These are phyloP conservation scores for Manis crassicaudata DNA, from an alignment of 2,797 vertebrate genomes.

Conservation along the genomic window DNA sequence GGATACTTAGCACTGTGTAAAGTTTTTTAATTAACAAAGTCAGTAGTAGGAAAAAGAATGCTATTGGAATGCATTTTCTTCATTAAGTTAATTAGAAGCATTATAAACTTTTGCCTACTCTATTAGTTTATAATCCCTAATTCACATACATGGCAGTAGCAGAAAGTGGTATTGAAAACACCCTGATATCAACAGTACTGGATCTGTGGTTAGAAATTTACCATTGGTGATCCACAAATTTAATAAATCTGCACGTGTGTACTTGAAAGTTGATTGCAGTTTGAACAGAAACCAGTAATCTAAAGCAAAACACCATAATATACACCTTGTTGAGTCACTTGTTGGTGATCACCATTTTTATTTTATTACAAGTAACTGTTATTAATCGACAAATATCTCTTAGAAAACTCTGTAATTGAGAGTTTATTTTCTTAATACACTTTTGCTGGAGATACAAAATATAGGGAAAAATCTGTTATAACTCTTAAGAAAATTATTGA, in stretches of 20 bases:
- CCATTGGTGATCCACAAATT: background rate
- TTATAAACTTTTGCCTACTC: background rate
- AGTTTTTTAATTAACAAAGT: slow-evolving; percentile 45
- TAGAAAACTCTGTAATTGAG: background rate
- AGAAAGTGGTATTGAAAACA: background rate
- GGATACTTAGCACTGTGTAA: background rate
- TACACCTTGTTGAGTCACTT: background rate
- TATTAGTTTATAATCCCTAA: background rate
- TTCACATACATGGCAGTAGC: background rate
- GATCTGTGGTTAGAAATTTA: background rate
- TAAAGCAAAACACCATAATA: background rate
- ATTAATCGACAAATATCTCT: background rate
- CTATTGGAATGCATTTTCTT: slow-evolving; percentile 4
- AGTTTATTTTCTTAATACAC: slow-evolving; percentile 15
- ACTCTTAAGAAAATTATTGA: slow-evolving; percentile 19
- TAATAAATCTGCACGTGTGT: background rate
- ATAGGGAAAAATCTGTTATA: background rate
- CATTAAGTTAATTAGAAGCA: slow-evolving; percentile 9
- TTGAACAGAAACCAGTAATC: slow-evolving; percentile 1
- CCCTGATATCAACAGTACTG: background rate
- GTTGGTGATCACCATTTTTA: background rate
- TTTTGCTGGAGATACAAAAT: background rate
- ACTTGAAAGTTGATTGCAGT: background rate
- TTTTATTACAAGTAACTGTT: background rate
- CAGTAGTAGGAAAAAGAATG: background rate